Evolutionary conservation across 2,113 vertebrate genomes (phyloP).

Genomic region (Hippocampus mohnikei): DNA sequence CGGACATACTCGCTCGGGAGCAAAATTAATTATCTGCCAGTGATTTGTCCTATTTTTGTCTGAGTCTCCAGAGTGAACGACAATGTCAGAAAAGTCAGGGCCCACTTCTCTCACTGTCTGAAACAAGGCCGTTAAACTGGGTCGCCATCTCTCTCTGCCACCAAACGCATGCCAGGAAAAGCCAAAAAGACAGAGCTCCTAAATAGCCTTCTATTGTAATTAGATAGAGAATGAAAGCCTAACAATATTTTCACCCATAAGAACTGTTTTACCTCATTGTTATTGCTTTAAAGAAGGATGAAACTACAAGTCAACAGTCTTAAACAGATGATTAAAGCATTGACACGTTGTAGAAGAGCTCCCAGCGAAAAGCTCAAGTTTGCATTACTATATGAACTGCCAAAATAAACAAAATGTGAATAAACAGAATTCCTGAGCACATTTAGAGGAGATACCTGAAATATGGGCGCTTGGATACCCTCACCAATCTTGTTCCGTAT

Average conservation of each 20-base stretch:
- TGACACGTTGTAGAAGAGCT: neutral
- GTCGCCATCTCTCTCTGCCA: constrained; percentile 43
- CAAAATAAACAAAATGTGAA: neutral
- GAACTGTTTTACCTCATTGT: neutral
- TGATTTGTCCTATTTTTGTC: constrained; percentile 65
- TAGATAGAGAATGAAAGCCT: neutral
- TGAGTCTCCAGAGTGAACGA: constrained; percentile 58
- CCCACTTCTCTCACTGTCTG: constrained; percentile 61
- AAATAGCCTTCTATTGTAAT: constrained; percentile 1
- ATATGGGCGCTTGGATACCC: constrained; percentile 78
- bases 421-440: neutral
- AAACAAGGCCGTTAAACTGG: constrained; percentile 69
- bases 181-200: constrained; percentile 19
- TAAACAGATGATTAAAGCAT: neutral
- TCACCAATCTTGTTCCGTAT: constrained; percentile 80
- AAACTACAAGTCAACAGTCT: neutral
- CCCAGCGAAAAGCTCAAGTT: neutral
- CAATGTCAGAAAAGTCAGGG: constrained; percentile 57
- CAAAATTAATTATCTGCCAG: constrained; percentile 68
- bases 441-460: constrained; percentile 71
- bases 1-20: constrained; percentile 45
- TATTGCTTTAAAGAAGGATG: neutral
- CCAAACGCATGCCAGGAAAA: constrained; percentile 19
- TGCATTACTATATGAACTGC: neutral
- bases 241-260: neutral